These are phyloP conservation scores for Diprion similis DNA, from an alignment of 1,140 invertebrate genomes.

Conservation along the genomic window DNA sequence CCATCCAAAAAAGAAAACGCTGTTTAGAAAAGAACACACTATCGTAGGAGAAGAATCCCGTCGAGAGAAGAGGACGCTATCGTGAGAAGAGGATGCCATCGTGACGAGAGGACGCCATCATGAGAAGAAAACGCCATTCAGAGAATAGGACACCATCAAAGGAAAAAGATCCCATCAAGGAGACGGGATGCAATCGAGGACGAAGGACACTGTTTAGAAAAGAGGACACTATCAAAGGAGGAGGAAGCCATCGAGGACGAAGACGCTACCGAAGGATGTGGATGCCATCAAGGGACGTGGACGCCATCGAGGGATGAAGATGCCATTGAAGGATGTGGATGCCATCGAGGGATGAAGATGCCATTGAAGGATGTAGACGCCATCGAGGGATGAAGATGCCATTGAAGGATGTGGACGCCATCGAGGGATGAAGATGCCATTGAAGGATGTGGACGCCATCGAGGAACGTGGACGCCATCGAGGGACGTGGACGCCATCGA, in stretches of 20 bases:
- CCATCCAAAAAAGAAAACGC: background rate
- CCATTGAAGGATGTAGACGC: slow-evolving; percentile 22
- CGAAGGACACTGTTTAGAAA: background rate
- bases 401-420: slow-evolving; percentile 8
- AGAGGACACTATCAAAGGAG: background rate
- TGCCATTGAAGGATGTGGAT: slow-evolving; percentile 26
- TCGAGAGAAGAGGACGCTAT: slow-evolving; percentile 18
- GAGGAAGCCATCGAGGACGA: background rate
- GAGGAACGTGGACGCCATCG: background rate
- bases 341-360: slow-evolving; percentile 29
- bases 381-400: background rate
- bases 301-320: slow-evolving; percentile 13
- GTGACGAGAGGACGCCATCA: background rate
- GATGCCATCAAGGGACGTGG: slow-evolving; percentile 17
- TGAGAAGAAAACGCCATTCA: background rate
- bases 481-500: background rate
- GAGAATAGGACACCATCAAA: slow-evolving; percentile 16
- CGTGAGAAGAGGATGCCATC: background rate
- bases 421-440: slow-evolving; percentile 16
- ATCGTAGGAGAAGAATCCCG: slow-evolving; percentile 25
- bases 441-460: background rate
- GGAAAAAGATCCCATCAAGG: background rate
- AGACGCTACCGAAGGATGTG: slow-evolving; percentile 8
- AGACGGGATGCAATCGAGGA: background rate
- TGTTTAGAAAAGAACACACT: background rate